phyloP scores from a whole-genome alignment of 2,797 vertebrate genomes.

The Gastrophryne carolinensis region DNA sequence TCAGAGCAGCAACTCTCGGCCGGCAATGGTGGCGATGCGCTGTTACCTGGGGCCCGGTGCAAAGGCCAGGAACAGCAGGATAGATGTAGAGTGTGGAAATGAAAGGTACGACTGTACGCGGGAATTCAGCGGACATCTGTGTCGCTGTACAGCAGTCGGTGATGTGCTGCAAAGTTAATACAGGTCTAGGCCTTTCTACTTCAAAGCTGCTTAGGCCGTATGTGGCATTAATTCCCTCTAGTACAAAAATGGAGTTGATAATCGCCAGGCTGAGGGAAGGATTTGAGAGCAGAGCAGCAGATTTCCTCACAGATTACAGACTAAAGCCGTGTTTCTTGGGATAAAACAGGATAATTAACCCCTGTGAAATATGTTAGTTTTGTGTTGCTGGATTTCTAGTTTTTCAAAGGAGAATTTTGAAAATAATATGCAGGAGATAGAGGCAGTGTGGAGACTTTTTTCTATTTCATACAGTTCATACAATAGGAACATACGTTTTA shows the following conservation, averaged over 20 bases:
- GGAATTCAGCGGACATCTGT: slow-evolving; percentile 53
- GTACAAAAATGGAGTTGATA: slow-evolving; percentile 80
- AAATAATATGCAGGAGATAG: slow-evolving; percentile 1
- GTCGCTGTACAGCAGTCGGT: slow-evolving; percentile 57
- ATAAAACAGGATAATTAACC: slow-evolving; percentile 78
- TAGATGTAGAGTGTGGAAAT: slow-evolving; percentile 44
- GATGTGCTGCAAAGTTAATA: slow-evolving; percentile 72
- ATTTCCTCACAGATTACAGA: slow-evolving; percentile 83
- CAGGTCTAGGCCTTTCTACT: slow-evolving; percentile 69
- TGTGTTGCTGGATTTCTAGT: slow-evolving; percentile 51
- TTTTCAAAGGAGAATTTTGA: slow-evolving; percentile 12
- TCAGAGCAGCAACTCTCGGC: slow-evolving; percentile 53
- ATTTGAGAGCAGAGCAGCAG: slow-evolving; percentile 79
- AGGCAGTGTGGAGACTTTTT: no score
- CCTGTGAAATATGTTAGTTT: slow-evolving; percentile 69
- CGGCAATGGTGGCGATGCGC: slow-evolving; percentile 12
- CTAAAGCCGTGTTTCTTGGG: slow-evolving; percentile 76
- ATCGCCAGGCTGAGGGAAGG: slow-evolving; percentile 78
- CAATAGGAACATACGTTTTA: no score
- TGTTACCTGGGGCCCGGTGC: slow-evolving; percentile 58
- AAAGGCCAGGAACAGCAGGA: slow-evolving; percentile 47
- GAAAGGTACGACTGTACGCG: slow-evolving; percentile 47
- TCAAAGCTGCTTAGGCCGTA: slow-evolving; percentile 84
- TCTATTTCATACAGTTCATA: no score
- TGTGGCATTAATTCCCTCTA: slow-evolving; percentile 83